phyloP scores from a whole-genome alignment of 2,113 vertebrate genomes.

The Calidris pugnax region DNA sequence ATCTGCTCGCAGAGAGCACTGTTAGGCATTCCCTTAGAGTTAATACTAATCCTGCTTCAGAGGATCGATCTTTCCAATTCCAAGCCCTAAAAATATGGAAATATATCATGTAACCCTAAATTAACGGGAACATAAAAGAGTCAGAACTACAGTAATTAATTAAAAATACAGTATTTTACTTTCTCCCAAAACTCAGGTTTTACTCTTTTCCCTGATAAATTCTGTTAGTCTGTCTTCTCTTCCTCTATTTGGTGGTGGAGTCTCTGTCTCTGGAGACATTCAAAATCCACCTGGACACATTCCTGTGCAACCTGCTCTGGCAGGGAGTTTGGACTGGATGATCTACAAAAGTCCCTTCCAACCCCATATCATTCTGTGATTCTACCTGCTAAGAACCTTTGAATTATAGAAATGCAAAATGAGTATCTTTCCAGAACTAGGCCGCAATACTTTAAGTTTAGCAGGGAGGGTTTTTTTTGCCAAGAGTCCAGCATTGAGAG shows the following conservation, averaged over 20 bases:
- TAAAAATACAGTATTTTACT: background rate
- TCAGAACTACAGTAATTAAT: background rate
- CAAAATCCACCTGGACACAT: too few species aligned
- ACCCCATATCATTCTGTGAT: too few species aligned
- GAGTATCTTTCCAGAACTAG: background rate
- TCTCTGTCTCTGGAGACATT: too few species aligned
- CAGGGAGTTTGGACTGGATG: too few species aligned
- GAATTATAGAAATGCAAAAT: background rate
- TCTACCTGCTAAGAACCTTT: background rate
- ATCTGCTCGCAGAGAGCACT: background rate
- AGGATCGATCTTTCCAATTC: background rate
- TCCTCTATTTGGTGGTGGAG: background rate
- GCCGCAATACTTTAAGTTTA: background rate
- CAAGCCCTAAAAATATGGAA: background rate
- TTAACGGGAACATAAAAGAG: background rate
- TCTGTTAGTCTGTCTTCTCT: background rate
- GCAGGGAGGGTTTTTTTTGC: background rate
- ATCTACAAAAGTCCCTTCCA: too few species aligned
- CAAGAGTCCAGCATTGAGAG: background rate
- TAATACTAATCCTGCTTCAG: background rate
- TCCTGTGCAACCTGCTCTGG: too few species aligned
- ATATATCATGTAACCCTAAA: background rate
- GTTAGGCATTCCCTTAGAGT: background rate
- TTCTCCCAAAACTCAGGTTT: background rate
- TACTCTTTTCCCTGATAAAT: background rate